Evolutionary conservation across 2,797 vertebrate genomes (phyloP).

Genomic region (Lates japonicus): DNA sequence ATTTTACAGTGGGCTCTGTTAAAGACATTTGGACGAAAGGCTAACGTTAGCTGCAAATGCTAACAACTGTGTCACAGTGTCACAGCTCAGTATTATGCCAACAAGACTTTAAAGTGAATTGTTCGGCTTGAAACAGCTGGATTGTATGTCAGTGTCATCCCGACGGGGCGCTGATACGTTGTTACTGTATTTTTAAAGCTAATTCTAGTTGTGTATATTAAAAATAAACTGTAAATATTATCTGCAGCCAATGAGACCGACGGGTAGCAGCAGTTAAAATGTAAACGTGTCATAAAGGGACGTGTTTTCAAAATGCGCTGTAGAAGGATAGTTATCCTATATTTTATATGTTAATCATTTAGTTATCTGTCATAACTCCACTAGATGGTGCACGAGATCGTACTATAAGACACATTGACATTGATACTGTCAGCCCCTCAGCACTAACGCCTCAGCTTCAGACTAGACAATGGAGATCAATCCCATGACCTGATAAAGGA

Average conservation of each 20-base stretch:
- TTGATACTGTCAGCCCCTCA: background rate
- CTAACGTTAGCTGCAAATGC: conserved; percentile 63
- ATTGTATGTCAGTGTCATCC: background rate
- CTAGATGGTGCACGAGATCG: conserved; percentile 62
- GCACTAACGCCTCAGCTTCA: background rate
- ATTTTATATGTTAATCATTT: background rate
- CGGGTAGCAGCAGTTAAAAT: background rate
- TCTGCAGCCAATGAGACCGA: background rate
- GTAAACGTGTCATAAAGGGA: fast-evolving
- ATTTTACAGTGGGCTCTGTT: background rate
- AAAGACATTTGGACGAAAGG: background rate
- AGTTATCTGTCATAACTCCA: conserved; percentile 39
- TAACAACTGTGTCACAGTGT: conserved; percentile 40
- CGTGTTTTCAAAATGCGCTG: background rate
- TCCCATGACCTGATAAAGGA: conserved; percentile 5
- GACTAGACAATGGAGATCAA: conserved; percentile 25
- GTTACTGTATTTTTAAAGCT: background rate
- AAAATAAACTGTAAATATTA: too few relatives aligned
- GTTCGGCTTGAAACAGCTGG: background rate
- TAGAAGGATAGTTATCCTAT: background rate
- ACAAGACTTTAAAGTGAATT: background rate
- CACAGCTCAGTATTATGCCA: background rate
- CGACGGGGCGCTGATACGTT: background rate
- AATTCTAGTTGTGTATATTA: background rate
- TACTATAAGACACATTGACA: background rate